Conservation (phyloP, 2,797 vertebrate genomes). For the Enteromius unitaeniatus region DNA sequence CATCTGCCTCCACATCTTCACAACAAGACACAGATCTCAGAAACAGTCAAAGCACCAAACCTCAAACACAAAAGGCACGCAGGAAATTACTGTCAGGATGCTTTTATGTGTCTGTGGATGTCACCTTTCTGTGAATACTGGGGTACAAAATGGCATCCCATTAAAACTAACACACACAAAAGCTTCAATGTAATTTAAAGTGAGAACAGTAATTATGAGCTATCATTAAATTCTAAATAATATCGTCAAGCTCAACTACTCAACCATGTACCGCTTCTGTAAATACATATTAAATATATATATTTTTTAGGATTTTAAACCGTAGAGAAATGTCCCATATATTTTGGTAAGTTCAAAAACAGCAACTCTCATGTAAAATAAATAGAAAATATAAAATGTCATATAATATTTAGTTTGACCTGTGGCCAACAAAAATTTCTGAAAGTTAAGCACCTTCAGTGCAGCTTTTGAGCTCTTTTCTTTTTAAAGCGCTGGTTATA, state of each 20-base stretch:
- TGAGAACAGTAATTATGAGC: neutral
- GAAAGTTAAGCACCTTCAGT: neutral
- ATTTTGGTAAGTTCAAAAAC: neutral
- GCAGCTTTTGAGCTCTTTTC: neutral
- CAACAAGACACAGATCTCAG: neutral
- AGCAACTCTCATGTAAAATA: neutral
- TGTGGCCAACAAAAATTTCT: neutral
- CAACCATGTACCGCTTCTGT: neutral
- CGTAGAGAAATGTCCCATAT: neutral
- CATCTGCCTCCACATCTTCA: slow-evolving; percentile 38
- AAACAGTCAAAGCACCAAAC: slow-evolving; percentile 6
- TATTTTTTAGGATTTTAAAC: neutral
- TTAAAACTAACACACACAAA: neutral
- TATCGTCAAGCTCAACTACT: neutral
- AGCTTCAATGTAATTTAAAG: neutral
- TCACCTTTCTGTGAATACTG: neutral
- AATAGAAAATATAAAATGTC: neutral
- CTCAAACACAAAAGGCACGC: neutral
- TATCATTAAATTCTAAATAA: neutral
- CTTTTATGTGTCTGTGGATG: neutral
- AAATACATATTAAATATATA: too few species aligned
- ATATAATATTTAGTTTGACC: neutral
- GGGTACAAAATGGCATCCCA: neutral
- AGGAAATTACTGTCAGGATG: neutral
- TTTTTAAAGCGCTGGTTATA: neutral